Percentiles rank a stretch among this genome's conserved stretches.
These are phyloP conservation scores for Pelosia muscerda DNA, from an alignment of 2,888 invertebrate genomes.

Conservation along the genomic window DNA sequence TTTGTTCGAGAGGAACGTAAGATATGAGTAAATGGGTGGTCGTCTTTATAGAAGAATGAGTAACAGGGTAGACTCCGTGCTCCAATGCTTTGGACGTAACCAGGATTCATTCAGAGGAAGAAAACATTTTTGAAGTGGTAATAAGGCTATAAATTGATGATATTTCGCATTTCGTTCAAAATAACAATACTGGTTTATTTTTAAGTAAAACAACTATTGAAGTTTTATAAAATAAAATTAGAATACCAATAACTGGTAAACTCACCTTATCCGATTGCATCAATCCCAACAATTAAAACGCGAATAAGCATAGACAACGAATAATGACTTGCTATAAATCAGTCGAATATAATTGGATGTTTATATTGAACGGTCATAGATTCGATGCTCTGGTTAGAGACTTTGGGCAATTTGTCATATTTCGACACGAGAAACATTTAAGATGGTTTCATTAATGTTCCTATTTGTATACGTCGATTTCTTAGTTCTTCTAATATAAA, in stretches of 20 bases:
- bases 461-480: conserved; percentile 14
- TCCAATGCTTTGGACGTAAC: too few relatives aligned
- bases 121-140: too few relatives aligned
- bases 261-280: conserved; percentile 44
- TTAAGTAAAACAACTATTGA: too few relatives aligned
- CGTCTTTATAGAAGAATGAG: too few relatives aligned
- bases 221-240: background rate
- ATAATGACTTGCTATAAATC: conserved; percentile 58
- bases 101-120: too few relatives aligned
- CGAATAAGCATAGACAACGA: conserved; percentile 59
- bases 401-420: conserved; percentile 45
- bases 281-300: conserved; percentile 58
- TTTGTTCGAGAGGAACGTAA: too few relatives aligned
- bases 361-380: conserved; percentile 48
- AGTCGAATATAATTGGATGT: conserved; percentile 51
- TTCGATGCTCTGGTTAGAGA: conserved; percentile 45
- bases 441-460: conserved; percentile 22
- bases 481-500: conserved; percentile 3
- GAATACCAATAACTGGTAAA: conserved; percentile 10
- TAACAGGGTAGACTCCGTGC: too few relatives aligned
- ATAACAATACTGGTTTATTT: too few relatives aligned
- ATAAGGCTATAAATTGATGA: too few relatives aligned
- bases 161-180: too few relatives aligned
- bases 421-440: conserved; percentile 43
- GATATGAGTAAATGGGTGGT: too few relatives aligned